Evolutionary conservation across 2,888 invertebrate genomes (phyloP), one percentile per base, ranked within the genome.

Genomic region (Cheiracanthium punctorium): DNA sequence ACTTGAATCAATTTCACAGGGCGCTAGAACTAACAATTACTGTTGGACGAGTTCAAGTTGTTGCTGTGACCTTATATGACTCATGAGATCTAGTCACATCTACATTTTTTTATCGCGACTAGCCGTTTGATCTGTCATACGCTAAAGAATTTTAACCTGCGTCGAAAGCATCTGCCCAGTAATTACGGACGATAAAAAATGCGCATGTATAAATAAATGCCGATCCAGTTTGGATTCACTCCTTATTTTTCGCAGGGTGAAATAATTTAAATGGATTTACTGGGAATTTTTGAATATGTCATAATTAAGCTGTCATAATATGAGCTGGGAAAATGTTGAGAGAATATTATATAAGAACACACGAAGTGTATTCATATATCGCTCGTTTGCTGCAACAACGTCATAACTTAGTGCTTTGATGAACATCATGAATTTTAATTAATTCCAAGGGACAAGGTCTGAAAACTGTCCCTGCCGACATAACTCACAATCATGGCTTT

Each of bases 131-230:
- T 58, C 41, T 79, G 64, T 33, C 71, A 1, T 30, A 52, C 70
- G 41, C 5, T 28, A 58, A 41, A 33, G 64, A 58, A 58, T 64
- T 75, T 64, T 48, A 7, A 48, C 48, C 2, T 48, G 48, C 2
- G 48, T 14, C 7, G 7, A 28, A 29, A 64, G 28, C 64, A 64
- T 64, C 64, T 64, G 64, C 64, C 28, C n/a, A 17, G 28, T 64
- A 64, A 64, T 64, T 64, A 64, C 28, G 28, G 28, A 10, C 7
- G 52, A 70, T 24, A 37, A 52, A 52, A 33, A 69, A 41, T 67
- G 67, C 30, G 70, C 79, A 70, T 79, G 70, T 33, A 70, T 79
- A 70, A 79, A 71, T 71, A 64, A 58, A 48, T 71, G 14, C 37
- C 17, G 28, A 24, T 28, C 33, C 43, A 52, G 71, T 48, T 48